phyloP scores from a whole-genome alignment of 1,140 invertebrate species.

The Drosophila triauraria region DNA sequence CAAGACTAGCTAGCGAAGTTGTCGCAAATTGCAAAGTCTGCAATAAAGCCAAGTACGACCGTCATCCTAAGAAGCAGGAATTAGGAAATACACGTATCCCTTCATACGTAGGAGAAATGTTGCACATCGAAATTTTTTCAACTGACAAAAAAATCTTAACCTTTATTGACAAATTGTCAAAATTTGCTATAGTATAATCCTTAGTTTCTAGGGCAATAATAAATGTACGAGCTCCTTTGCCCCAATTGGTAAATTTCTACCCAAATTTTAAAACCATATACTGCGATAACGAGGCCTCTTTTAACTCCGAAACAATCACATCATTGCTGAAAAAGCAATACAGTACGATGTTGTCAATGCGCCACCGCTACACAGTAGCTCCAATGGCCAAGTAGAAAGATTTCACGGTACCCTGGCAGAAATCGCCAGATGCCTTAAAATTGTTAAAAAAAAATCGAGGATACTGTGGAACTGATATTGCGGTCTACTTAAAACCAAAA shows the following conservation, averaged over 20 bases:
- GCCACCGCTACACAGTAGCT: constrained; percentile 31
- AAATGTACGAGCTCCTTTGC: constrained; percentile 4
- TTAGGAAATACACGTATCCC: constrained; percentile 3
- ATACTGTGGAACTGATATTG: constrained; percentile 1
- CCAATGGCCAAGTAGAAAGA: constrained; percentile 41
- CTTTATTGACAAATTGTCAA: constrained; percentile 16
- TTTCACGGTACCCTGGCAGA: constrained; percentile 1
- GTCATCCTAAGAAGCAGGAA: constrained; percentile 19
- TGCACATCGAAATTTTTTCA: constrained; percentile 21
- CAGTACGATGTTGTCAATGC: constrained; percentile 7
- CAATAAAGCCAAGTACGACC: constrained; percentile 24
- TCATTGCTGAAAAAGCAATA: constrained; percentile 4
- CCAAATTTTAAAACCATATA: background rate
- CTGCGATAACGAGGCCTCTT: background rate
- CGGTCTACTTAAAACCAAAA: constrained; percentile 4
- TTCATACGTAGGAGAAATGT: constrained; percentile 13
- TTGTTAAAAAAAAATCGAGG: background rate
- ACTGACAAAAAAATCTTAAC: constrained; percentile 10
- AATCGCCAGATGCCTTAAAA: too few relatives aligned
- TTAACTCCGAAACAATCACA: background rate
- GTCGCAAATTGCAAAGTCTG: constrained; percentile 26
- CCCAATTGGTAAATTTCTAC: constrained; percentile 17
- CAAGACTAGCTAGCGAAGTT: constrained; percentile 2
- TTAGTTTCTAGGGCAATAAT: constrained; percentile 11
- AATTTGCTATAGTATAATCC: constrained; percentile 14